These are phyloP conservation scores for Batillaria attramentaria DNA, from an alignment of 1,140 invertebrate species.

Conservation along the genomic window DNA sequence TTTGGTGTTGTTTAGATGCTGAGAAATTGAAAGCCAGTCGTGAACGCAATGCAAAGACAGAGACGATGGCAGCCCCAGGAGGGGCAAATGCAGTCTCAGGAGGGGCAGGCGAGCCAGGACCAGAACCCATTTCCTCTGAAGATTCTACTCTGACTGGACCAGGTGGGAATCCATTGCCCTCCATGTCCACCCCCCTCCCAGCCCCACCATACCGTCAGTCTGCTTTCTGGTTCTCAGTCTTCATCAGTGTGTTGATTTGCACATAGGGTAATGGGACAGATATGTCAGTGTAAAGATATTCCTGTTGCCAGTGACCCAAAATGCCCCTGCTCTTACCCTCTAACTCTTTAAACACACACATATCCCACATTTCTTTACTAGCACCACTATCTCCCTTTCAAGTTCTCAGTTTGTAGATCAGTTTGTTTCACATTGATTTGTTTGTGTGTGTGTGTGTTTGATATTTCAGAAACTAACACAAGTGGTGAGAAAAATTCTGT, in stretches of 20 bases:
- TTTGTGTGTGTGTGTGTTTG: neutral
- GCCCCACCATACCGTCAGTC: neutral
- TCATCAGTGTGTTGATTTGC: no score
- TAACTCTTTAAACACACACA: no score
- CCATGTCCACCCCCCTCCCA: neutral
- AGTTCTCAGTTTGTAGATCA: no score
- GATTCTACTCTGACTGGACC: conserved; percentile 17
- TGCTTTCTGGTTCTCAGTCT: neutral
- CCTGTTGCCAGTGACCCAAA: no score
- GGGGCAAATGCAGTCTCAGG: neutral
- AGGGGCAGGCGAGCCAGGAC: neutral
- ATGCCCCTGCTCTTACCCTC: no score
- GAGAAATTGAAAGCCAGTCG: conserved; percentile 20
- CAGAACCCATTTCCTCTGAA: conserved; percentile 1
- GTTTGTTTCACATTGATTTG: no score
- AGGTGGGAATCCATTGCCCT: conserved; percentile 7
- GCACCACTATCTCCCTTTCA: no score
- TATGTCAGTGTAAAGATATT: no score
- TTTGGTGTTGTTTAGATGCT: conserved; percentile 10
- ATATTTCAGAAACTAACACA: no score
- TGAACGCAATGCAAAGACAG: neutral
- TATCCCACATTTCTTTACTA: no score
- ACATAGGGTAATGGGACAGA: no score
- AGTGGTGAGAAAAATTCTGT: no score
- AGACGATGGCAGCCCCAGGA: neutral